These are phyloP conservation scores for Hydriomena furcata DNA, from an alignment of 2,888 invertebrate species.

Conservation along the genomic window DNA sequence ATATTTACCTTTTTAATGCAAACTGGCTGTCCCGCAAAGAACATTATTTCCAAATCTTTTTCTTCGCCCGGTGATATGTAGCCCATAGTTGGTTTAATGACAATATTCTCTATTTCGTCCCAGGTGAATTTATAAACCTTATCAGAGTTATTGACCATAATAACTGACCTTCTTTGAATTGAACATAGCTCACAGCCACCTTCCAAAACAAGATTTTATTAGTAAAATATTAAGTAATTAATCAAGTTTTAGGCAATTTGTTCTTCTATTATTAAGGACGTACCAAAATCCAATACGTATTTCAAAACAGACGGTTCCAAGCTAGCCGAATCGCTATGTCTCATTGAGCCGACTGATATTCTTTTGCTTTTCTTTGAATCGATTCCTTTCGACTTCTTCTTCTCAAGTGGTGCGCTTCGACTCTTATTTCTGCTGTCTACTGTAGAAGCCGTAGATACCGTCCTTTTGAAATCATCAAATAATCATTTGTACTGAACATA, in stretches of 20 bases:
- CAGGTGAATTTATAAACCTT: conserved; percentile 74
- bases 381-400: conserved; percentile 46
- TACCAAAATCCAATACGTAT: conserved; percentile 72
- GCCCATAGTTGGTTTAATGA: conserved; percentile 68
- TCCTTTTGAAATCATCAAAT: conserved; percentile 38
- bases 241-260: neutral
- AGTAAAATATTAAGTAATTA: no score
- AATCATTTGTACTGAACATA: neutral
- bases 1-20: conserved; percentile 52
- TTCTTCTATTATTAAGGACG: conserved; percentile 6
- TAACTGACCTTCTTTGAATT: conserved; percentile 61
- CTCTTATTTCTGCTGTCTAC: conserved; percentile 57
- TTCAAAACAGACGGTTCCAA: conserved; percentile 59
- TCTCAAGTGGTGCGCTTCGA: conserved; percentile 51
- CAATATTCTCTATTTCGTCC: conserved; percentile 55
- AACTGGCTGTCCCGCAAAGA: conserved; percentile 59
- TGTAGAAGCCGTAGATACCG: conserved; percentile 55
- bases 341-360: conserved; percentile 52
- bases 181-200: conserved; percentile 69
- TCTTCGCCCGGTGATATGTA: conserved; percentile 77
- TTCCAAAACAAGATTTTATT: conserved; percentile 27
- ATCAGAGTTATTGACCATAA: conserved; percentile 75
- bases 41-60: conserved; percentile 72
- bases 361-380: conserved; percentile 51
- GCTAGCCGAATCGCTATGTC: conserved; percentile 46